Base-by-base conservation (phyloP, 2,113 vertebrate species). In the Lophotis ruficrista region DNA sequence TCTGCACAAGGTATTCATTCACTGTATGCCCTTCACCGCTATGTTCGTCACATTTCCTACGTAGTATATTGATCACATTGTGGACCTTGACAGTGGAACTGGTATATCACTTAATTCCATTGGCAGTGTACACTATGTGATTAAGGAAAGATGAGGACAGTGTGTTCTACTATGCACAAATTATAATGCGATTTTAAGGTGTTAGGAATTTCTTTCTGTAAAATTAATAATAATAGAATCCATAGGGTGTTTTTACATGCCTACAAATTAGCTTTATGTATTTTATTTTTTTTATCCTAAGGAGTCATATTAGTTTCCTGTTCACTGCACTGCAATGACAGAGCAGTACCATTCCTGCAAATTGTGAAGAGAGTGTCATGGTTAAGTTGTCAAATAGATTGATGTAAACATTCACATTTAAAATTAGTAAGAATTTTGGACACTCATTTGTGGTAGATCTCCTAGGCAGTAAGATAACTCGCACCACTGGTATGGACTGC, bases 1-100 rank as follows among this genome's bases (percentile, higher is more conserved):
- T 96, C 90, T 96, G 77, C 84, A 71, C 87, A 28, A 84, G 73
- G 81, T 51, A 66, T 94, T 97, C 61, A 84, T 91, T 96, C 90
- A 96, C 83, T 82, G 64, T 56, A 33, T 84, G 84, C 84, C 96
- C 90, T 95, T 93, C 84, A 58, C 84, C 3, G 3, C 81, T 48
- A 17, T 30, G 77, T 45, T 89, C 92, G 51, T 87, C 87, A n/a
- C 84, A 38, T 84, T 93, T 89, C 84, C 92, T 84, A 0, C 2
- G 0, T 16, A 0, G 19, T 28, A 14, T 69, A 96, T 95, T 87
- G 89, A 95, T 96, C 96, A 76, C 53, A 15, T 20, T 47, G 75
- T 64, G 71, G 70, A 48, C 85, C 62, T 90, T 93, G 88, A 79
- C 85, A 90, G 62, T 21, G 38, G 85, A 83, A 77, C 79, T 90